These are phyloP conservation scores for Platycheirus rosarum DNA, from an alignment of 2,888 invertebrate genomes.

Conservation along the genomic window DNA sequence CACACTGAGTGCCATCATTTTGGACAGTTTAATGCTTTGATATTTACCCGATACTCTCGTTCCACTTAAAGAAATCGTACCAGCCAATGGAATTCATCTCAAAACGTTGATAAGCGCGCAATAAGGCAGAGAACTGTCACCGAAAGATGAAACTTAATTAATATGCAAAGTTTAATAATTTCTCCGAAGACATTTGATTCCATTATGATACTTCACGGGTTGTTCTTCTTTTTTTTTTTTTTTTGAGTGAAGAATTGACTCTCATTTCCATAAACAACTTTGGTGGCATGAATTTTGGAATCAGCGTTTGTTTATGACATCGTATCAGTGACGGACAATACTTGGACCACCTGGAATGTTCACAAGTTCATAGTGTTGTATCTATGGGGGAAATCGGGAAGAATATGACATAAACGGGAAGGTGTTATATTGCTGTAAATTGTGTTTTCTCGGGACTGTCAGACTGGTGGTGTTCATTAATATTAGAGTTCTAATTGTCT, in stretches of 20 bases:
- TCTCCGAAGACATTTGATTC: conserved; percentile 31
- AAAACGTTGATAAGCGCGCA: conserved; percentile 22
- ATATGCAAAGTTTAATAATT: conserved; percentile 57
- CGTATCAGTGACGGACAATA: conserved; percentile 59
- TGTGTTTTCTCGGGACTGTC: no score
- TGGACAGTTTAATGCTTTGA: conserved; percentile 27
- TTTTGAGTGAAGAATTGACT: conserved; percentile 55
- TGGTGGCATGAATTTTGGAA: conserved; percentile 67
- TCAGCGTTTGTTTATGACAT: conserved; percentile 60
- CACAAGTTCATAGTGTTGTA: conserved; percentile 19
- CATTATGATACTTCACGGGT: conserved; percentile 35
- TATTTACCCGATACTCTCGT: conserved; percentile 48
- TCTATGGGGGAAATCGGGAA: conserved; percentile 14
- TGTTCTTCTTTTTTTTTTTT: conserved; percentile 21
- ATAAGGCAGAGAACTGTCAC: conserved; percentile 9
- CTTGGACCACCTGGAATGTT: conserved; percentile 59
- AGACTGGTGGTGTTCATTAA: no score
- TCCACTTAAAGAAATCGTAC: conserved; percentile 15
- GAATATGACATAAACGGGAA: conserved; percentile 50
- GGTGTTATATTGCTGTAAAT: conserved; percentile 18
- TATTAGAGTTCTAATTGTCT: no score
- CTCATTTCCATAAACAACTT: conserved; percentile 72
- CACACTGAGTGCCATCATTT: conserved; percentile 30
- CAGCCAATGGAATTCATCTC: conserved; percentile 14
- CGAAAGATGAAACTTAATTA: conserved; percentile 54